Base-by-base conservation (phyloP, 2,888 invertebrate genomes). In the Drosophila anomalata region DNA sequence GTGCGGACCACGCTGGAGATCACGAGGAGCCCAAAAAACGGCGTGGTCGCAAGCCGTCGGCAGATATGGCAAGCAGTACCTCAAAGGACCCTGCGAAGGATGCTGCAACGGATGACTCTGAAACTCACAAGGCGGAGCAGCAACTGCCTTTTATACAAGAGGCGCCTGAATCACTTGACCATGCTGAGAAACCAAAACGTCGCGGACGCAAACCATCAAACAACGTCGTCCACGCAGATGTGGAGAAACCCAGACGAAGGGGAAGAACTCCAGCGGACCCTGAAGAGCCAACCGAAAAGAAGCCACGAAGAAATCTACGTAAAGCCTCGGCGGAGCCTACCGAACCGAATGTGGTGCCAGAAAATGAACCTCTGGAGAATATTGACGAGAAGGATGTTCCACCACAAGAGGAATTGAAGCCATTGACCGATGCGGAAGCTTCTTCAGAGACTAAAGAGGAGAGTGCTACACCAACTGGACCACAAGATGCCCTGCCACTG, bases 271-370 rank as follows among this genome's bases (percentile, higher is more conserved):
- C 61, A 36, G 53, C 50, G 0, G 44, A 46, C 0, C 9, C 8
- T 12, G 48, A 56, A 1, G 31, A 48, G n/a, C 29, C 22, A 6
- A 20, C 60, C 0, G 69, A 68, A 22, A 76, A 56, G 7, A 70
- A 55, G 31, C 14, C 41, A 0, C 9, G 11, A 0, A 73, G 78
- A 6, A 61, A 31, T 9, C 46, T 36, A 9, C 75, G 80, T 11
- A 79, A 82, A 51, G 60, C 70, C 12, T 74, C 78, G 12, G 59
- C 68, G 0, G 76, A 80, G n/a, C 39, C 39, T 22, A 44, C 50
- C 12, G 54, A 33, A 2, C 9, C 31, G 2, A 31, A 31, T 8
- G 11, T 6, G n/a, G n/a, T 33, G 33, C 33, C n/a, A 0, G 33
- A 33, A 12, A 33, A 33, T 12, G 12, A n/a, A 33, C 33, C 29